Percentiles rank a stretch among this genome's conserved stretches.
Evolutionary conservation across 2,797 vertebrate species (phyloP).

Genomic region (Myiothlypis chrysogaster): DNA sequence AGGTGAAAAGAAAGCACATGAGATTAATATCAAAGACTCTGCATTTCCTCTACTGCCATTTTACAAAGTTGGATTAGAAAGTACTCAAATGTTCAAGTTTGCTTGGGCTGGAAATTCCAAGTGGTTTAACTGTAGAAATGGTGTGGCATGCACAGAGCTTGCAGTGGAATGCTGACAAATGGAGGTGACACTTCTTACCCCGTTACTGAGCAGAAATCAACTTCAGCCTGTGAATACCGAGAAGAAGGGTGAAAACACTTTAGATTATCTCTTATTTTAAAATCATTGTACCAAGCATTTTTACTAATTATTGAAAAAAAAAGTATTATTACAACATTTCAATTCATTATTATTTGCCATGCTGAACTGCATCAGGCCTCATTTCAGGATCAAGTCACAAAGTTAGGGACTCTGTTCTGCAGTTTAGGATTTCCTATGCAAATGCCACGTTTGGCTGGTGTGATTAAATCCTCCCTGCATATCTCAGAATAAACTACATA

Average conservation of each 20-base stretch:
- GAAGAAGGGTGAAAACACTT: not conserved
- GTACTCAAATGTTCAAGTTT: not conserved
- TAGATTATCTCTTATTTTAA: not conserved
- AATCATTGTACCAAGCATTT: not conserved
- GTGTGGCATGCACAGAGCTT: not conserved
- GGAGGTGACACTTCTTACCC: not conserved
- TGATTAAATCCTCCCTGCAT: not conserved
- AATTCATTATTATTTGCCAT: rapidly evolving
- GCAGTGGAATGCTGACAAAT: not conserved
- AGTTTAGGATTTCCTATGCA: not conserved
- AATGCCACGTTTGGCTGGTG: not conserved
- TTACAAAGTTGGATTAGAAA: not conserved
- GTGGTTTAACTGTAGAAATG: not conserved
- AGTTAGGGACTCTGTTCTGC: rapidly evolving
- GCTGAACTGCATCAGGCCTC: not conserved
- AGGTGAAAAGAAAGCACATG: not conserved
- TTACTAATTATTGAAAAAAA: not conserved
- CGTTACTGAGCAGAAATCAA: not conserved
- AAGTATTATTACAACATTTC: not conserved
- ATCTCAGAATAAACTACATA: not conserved
- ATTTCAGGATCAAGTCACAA: not conserved
- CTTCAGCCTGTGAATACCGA: not conserved
- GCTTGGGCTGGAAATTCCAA: not conserved
- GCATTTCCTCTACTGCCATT: not conserved
- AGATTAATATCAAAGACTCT: not conserved